Evolutionary conservation across 2,797 vertebrate genomes (phyloP), one percentile per base, ranked within the genome.

Genomic region (Semotilus atromaculatus): DNA sequence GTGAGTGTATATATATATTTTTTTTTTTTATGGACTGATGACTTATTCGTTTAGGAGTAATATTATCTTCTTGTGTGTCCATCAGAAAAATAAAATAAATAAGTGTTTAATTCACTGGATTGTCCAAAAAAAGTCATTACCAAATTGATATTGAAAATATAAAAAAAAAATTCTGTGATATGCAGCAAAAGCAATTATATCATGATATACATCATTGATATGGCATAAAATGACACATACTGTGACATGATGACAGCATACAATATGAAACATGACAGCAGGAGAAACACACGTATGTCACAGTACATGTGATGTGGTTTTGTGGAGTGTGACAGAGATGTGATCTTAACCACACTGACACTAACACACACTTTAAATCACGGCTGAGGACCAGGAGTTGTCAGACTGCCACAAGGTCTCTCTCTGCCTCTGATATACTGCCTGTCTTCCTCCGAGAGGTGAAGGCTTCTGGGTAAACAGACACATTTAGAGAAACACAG

Each of bases 401-500:
- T 66, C 58, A 51, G 6, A 58, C 9, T 1, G n/a, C 38, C 80
- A 72, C 68, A 66, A 76, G 55, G 72, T 66, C 60, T 66, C 43
- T 36, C 31, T 75, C 81, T 18, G n/a, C 36, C 16, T 66, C 58
- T 82, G 29, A 82, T 38, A 38, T 29, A 74, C 58, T 2, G 68
- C 13, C 67, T 2, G 7, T 60, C 66, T 70, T 16, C 36, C 51
- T 72, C 31, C 29, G 29, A 83, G 26, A 66, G 70, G 13, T 64
- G 71, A 82, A 74, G 71, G 71, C 43, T 75, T 45, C 81, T 21
- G 55, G 60, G 31, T 74, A 74, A 51, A 75, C 6, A 88, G 88
- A 90, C 85, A 89, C 77, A 90, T 91, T 55, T 36, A 55, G 48
- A 75, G 19, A 48, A 72, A 90, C 74, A 81, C 53, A 81, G 77